Base-by-base conservation (phyloP, 2,113 vertebrate species). In the Kryptolebias marmoratus region DNA sequence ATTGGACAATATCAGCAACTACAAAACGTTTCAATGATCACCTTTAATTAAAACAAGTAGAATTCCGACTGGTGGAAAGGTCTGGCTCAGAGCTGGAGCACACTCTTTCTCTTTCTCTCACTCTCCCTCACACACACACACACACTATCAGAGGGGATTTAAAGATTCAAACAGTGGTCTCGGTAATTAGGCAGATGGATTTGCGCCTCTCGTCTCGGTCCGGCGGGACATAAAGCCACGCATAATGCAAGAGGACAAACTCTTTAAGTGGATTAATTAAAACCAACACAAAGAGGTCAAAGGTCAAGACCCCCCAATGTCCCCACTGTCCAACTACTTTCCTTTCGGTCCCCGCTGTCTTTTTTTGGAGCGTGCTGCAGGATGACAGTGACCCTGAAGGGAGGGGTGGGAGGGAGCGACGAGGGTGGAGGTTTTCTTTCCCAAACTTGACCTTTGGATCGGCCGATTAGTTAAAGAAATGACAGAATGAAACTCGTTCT, bases 201-300 rank as follows among this genome's bases (percentile, higher is more conserved):
- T 87, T 86, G 81, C 50, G 70, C 65, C 63, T 87, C 79, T 83
- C 50, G 44, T 66, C 54, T 0, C 12, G 18, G 44, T 85, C 80
- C 60, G n/a, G 60, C 13, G 49, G 84, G 80, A 88, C 65, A 75
- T 63, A 73, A 79, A 73, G 76, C 60, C 49, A 82, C 82, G 67
- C 80, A 64, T 68, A 75, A 77, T 55, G 66, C 73, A 48, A 58
- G 77, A 39, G 16, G 66, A 83, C 69, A 8, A 61, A 78, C 85
- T 71, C 77, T 81, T 81, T 81, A 82, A 89, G 83, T 85, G 64
- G 90, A 91, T 90, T 85, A 84, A 88, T 88, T 88, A 77, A 89
- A 88, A 87, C 80, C 72, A 86, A 89, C 89, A 86, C 56, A 0
- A 59, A 1, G 5, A 39, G 86, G 88, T 89, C 84, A 89, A 79